These are phyloP conservation scores for Noctua fimbriata DNA, from an alignment of 2,888 invertebrate genomes.

Conservation along the genomic window DNA sequence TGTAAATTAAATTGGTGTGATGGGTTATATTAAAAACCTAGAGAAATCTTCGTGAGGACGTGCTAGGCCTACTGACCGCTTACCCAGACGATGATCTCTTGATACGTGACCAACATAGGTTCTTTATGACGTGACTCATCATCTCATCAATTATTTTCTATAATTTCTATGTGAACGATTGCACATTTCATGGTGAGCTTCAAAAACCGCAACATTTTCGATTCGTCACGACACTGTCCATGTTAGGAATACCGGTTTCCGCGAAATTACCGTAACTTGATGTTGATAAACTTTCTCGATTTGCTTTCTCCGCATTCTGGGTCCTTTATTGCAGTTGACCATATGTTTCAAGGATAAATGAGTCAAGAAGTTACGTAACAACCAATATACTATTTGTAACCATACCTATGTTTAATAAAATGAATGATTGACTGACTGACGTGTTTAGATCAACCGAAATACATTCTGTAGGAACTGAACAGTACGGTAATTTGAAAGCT, in stretches of 20 bases:
- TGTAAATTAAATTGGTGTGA: too few relatives aligned
- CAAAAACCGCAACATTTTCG: conserved; percentile 28
- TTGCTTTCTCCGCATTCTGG: conserved; percentile 38
- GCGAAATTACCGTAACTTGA: conserved; percentile 50
- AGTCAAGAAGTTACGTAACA: too few relatives aligned
- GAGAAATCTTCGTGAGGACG: background rate
- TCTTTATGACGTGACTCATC: background rate
- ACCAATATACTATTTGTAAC: too few relatives aligned
- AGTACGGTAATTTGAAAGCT: background rate
- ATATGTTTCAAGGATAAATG: conserved; percentile 12
- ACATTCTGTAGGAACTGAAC: background rate
- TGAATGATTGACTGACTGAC: too few relatives aligned
- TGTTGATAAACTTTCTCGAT: conserved; percentile 46
- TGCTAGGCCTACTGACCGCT: background rate
- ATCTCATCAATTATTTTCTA: background rate
- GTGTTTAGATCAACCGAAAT: too few relatives aligned
- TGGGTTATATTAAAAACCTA: too few relatives aligned
- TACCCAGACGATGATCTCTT: background rate
- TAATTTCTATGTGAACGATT: background rate
- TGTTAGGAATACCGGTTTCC: conserved; percentile 41
- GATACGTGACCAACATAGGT: background rate
- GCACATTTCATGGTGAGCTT: conserved; percentile 26
- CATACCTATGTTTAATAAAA: too few relatives aligned
- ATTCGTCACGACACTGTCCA: conserved; percentile 41
- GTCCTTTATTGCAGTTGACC: conserved; percentile 5